Base-by-base conservation (phyloP, 2,888 invertebrate genomes). In the Junonia oenone region DNA sequence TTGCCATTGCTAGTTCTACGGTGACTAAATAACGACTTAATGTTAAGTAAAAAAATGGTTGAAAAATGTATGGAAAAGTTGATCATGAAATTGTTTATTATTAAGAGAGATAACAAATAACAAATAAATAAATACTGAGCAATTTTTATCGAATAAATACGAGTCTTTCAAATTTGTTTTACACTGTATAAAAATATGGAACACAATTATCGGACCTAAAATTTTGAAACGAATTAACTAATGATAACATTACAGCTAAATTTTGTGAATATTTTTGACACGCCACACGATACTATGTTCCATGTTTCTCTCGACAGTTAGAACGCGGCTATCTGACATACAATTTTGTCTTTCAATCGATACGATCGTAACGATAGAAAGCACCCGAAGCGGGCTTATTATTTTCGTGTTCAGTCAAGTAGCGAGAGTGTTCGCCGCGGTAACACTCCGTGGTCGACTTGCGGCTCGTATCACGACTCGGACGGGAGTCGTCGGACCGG, bases 321-420 rank as follows among this genome's bases (percentile, higher is more conserved):
- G 29, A 37, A 45, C 22, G 51, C 51, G 56, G 58, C 47, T 43
- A 9, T 45, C 14, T 13, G 37, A 52, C 48, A 33, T 22, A 19
- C 29, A 29, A 29, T 43, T 40, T 19, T 33, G 15, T 48, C 59
- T 57, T 60, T 57, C 57, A 49, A 51, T 45, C 55, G 48, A 49
- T 57, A 60, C 60, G 14, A 6, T 35, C 53, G 56, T 58, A 58
- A 47, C 55, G 51, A 57, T 17, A 45, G 60, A 60, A 61, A 56
- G 54, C 45, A 45, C 49, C 56, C 50, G 29, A 29, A 19, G 14
- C 2, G 38, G 58, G 59, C 38, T 45, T 50, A 29, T 43, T 50
- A 47, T 45, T 61, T 59, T 60, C 63, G 62, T 67, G 65, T 63
- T 61, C 68, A 64, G 67, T 68, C 68, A 63, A 65, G 67, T 61